Percentiles rank a stretch among this genome's conserved stretches.
These are phyloP conservation scores for Augochlora pura DNA, from an alignment of 1,140 invertebrate species.

Conservation along the genomic window DNA sequence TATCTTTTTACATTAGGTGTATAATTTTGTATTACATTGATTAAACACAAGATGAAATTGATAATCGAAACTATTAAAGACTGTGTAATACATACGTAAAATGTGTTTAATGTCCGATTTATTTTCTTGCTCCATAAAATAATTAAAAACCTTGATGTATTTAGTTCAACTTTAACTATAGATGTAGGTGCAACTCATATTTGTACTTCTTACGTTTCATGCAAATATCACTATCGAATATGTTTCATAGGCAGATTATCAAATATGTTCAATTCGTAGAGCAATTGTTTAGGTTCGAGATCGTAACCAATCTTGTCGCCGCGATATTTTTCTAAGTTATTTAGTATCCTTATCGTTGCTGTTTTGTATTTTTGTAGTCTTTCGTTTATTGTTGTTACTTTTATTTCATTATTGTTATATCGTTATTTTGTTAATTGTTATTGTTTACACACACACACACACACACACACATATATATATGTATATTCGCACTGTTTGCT, in stretches of 20 bases:
- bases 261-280: conserved; percentile 9
- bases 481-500: no score
- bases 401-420: no score
- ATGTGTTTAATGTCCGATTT: not conserved
- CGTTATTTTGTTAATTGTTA: no score
- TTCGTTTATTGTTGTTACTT: no score
- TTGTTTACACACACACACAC: no score
- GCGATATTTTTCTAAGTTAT: no score
- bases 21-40: not conserved
- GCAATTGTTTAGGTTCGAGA: conserved; percentile 4
- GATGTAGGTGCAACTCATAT: not conserved
- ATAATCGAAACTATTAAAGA: not conserved
- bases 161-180: no score
- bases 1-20: not conserved
- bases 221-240: not conserved
- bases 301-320: no score
- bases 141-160: not conserved
- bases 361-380: no score
- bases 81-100: not conserved
- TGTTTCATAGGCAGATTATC: not conserved
- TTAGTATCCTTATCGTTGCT: no score
- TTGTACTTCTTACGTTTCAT: not conserved
- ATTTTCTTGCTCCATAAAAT: not conserved
- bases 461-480: no score
- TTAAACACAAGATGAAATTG: no score